phyloP scores from a whole-genome alignment of 2,113 vertebrate species.

The Lutjanus erythropterus region DNA sequence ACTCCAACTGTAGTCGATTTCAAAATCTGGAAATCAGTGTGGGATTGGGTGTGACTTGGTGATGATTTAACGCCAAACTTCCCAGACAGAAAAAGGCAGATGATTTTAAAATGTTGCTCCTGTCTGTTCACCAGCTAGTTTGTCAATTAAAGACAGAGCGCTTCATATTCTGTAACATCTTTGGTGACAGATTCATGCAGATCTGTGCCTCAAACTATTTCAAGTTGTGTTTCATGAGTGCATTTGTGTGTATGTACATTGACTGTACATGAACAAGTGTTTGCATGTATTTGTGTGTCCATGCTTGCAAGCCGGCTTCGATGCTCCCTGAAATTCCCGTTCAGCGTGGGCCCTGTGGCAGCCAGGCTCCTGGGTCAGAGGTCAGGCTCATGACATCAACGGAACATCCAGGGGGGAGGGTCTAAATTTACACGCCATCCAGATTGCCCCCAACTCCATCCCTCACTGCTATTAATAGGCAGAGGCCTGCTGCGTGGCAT shows the following conservation, averaged over 20 bases:
- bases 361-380: conserved; percentile 77
- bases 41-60: not conserved
- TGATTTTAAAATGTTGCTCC: not conserved
- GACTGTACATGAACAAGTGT: not conserved
- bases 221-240: not conserved
- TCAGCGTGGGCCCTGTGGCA: conserved; percentile 59
- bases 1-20: conserved; percentile 24
- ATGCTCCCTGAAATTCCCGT: conserved; percentile 75
- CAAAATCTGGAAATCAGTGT: conserved; percentile 26
- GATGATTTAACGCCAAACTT: not conserved
- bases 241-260: not conserved
- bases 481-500: conserved; percentile 75
- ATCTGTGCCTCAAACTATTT: conserved; percentile 3
- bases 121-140: not conserved
- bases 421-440: conserved; percentile 81
- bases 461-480: conserved; percentile 82
- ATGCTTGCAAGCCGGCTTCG: not conserved
- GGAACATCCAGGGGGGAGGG: conserved; percentile 73
- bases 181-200: not conserved
- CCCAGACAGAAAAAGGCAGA: not conserved
- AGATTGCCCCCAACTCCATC: conserved; percentile 69
- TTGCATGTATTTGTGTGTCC: not conserved
- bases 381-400: conserved; percentile 77
- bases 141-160: conserved; percentile 1
- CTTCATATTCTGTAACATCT: conserved; percentile 8